Evolutionary conservation across 2,888 invertebrate species (phyloP).

Genomic region (Dryococelus australis): DNA sequence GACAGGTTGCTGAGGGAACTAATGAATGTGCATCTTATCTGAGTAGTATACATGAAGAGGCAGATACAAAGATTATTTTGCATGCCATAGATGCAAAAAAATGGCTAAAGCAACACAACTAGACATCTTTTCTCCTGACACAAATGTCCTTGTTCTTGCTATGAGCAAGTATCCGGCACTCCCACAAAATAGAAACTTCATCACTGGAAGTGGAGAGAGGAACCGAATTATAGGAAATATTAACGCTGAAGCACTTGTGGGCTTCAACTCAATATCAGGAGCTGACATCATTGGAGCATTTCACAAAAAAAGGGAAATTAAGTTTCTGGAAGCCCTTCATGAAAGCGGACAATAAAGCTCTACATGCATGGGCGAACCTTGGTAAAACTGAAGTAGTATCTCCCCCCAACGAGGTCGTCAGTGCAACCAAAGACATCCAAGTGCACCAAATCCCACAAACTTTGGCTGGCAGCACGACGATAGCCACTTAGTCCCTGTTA

Average conservation of each 20-base stretch:
- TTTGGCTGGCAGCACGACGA: no score
- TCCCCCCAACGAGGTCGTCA: no score
- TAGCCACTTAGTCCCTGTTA: no score
- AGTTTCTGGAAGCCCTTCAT: neutral
- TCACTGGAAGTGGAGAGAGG: constrained; percentile 8
- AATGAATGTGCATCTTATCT: neutral
- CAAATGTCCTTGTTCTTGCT: neutral
- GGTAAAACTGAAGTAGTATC: no score
- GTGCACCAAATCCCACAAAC: no score
- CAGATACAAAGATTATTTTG: no score
- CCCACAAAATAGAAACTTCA: neutral
- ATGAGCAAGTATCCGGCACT: neutral
- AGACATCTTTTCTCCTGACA: constrained; percentile 3
- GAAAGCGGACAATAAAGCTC: no score
- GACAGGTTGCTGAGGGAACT: neutral
- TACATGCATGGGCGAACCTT: neutral
- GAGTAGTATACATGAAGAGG: no score
- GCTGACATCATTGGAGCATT: neutral
- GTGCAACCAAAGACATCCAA: no score
- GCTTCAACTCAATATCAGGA: neutral
- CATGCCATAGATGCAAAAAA: neutral
- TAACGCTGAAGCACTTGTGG: neutral
- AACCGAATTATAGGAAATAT: neutral
- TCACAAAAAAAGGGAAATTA: constrained; percentile 1
- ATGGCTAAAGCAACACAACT: neutral